Percentiles rank a stretch among this genome's conserved stretches.
Conservation (phyloP, 1,140 invertebrate species). For the Aphis craccivora region DNA sequence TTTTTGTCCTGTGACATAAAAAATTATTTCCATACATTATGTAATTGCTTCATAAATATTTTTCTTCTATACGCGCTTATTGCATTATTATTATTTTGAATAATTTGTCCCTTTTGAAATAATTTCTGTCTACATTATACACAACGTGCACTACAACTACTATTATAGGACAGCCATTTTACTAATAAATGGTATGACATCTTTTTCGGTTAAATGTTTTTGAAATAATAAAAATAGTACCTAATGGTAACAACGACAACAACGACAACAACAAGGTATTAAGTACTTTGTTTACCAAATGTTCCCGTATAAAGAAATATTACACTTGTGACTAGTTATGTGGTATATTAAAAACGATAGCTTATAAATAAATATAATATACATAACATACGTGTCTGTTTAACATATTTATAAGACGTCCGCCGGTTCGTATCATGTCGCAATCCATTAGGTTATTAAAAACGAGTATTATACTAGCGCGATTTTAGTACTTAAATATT, state of each 20-base stretch:
- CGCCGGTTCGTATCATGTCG: not conserved
- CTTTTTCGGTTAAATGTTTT: not conserved
- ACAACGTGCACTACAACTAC: not conserved
- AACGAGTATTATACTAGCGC: not conserved
- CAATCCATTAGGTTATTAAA: constrained; percentile 8
- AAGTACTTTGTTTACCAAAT: constrained; percentile 10
- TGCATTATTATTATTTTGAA: not conserved
- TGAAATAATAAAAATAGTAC: not conserved
- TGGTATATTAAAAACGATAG: not conserved
- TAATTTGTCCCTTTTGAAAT: not conserved
- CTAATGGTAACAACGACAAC: not conserved
- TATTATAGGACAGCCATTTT: not conserved
- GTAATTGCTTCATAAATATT: not conserved
- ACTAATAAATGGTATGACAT: not conserved
- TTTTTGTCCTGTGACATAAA: not conserved
- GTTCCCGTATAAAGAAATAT: not conserved
- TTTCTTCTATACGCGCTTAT: not conserved
- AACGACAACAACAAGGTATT: not conserved
- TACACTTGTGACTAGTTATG: not conserved
- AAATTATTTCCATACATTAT: not conserved
- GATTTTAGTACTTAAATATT: not conserved
- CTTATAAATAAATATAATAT: not conserved
- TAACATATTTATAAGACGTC: not conserved
- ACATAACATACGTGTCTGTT: not conserved
- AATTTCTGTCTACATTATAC: not conserved